Evolutionary conservation across 2,113 vertebrate genomes (phyloP).

Genomic region (Nettapus auritus): DNA sequence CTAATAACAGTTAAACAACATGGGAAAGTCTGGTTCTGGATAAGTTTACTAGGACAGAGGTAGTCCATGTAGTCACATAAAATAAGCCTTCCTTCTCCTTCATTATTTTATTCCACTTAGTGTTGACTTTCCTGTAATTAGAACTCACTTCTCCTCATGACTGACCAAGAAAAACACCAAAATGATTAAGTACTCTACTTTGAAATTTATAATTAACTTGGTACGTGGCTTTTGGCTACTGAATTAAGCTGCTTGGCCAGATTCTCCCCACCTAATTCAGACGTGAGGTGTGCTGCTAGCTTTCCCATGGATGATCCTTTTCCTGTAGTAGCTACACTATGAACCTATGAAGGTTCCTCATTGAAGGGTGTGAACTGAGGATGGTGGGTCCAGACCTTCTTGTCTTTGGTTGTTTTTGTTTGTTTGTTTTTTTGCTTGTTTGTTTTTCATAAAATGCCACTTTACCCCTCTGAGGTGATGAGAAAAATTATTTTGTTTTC

Average conservation of each 20-base stretch:
- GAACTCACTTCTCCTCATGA: not conserved
- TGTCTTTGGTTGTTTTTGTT: not conserved
- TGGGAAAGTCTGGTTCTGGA: not conserved
- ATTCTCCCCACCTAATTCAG: not conserved
- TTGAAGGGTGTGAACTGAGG: not conserved
- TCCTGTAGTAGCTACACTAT: not conserved
- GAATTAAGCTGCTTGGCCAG: not conserved
- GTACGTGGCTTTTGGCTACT: not conserved
- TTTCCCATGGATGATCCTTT: not conserved
- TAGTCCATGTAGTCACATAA: not conserved
- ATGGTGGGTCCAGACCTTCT: not conserved
- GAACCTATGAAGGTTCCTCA: not conserved
- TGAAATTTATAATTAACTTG: not conserved
- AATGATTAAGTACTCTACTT: not conserved
- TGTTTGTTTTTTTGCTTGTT: not conserved
- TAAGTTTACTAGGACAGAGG: not conserved
- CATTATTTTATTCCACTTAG: not conserved
- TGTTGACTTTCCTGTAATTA: not conserved
- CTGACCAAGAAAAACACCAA: not conserved
- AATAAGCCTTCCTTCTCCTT: not conserved
- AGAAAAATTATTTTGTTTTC: not conserved
- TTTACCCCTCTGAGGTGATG: not conserved
- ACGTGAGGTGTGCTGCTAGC: not conserved
- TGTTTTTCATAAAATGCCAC: not conserved
- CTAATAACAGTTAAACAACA: not conserved